Evolutionary conservation across 2,797 vertebrate species (phyloP), one percentile per base, ranked within the genome.

Genomic region (Halcyon leucocephala): DNA sequence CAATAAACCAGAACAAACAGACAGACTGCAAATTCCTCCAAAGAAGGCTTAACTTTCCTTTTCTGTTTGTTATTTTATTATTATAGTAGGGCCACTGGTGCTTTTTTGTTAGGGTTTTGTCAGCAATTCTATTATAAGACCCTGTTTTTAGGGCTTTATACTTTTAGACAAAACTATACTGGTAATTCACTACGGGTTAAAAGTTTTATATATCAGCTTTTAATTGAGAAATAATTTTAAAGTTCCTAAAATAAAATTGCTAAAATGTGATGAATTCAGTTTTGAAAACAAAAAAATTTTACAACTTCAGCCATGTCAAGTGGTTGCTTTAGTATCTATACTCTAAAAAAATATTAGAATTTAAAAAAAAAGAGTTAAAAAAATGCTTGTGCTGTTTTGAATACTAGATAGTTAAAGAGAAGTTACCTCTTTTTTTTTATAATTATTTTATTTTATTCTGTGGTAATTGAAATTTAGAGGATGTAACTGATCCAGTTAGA

Each of bases 1-100:
- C 77, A 70, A 80, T 87, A 89, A 97, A 93, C 74, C 46, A 95
- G 66, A 84, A 78, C 46, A 95, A 88, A 70, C 48, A 88, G 86
- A 92, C 25, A 81, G 39, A 82, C 26, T 91, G 60, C 73, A 89
- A 77, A 48, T 84, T 95, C 82, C 72, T 96, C 79, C 65, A 1
- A 94, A 93, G 49, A 66, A 91, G 16, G 66, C 29, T 96, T 87
- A 90, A 57, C 17, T 94, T 93, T 48, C 65, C 31, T 88, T 33
- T 79, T 91, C 55, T 93, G 49, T 91, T 88, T 97, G 64, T 91
- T 89, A 91, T 86, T 94, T 72, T 89, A 35, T 87, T 92, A 54
- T 84, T 74, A 39, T 64, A 52, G 28, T 26, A 89, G 39, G 65
- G 66, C 42, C 54, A 67, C 33, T 89, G 52, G 28, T 93, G 22